Evolutionary conservation across 64 coral and sea anemone species (phyloP).

Genomic region (Pachyseris speciosa): DNA sequence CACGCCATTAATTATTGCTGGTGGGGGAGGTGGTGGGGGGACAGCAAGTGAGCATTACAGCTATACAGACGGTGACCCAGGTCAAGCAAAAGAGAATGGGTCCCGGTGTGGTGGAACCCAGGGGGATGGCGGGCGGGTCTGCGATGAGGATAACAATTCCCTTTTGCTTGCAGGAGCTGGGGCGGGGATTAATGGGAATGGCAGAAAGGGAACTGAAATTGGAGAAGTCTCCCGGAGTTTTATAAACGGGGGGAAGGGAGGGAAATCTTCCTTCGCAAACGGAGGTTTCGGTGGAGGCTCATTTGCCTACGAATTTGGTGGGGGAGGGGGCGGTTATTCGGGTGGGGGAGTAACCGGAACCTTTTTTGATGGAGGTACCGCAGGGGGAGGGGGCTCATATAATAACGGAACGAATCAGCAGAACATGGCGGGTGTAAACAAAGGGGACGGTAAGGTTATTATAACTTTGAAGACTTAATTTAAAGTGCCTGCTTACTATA

Average conservation of each 20-base stretch:
- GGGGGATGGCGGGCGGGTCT: conserved; percentile 34
- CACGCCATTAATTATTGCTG: conserved; percentile 70
- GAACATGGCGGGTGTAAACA: conserved; percentile 68
- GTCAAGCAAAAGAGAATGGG: conserved; percentile 39
- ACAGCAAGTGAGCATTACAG: background rate
- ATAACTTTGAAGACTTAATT: background rate
- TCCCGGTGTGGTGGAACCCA: conserved; percentile 36
- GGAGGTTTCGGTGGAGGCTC: conserved; percentile 78
- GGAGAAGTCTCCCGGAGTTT: background rate
- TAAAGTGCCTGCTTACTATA: too few species aligned
- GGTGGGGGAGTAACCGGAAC: conserved; percentile 39
- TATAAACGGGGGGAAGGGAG: conserved; percentile 7
- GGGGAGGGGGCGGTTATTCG: conserved; percentile 72
- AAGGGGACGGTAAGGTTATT: conserved; percentile 70
- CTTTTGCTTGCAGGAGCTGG: background rate
- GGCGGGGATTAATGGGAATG: conserved; percentile 21
- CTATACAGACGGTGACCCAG: conserved; percentile 65
- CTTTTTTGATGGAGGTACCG: conserved; percentile 1
- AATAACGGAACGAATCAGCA: conserved; percentile 55
- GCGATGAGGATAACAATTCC: background rate
- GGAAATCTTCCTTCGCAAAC: background rate
- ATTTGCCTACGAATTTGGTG: background rate
- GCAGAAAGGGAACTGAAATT: background rate
- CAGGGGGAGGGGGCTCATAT: conserved; percentile 78
- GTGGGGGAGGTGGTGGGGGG: conserved; percentile 79